phyloP scores from a whole-genome alignment of 1,140 invertebrate species.

The Arion vulgaris region DNA sequence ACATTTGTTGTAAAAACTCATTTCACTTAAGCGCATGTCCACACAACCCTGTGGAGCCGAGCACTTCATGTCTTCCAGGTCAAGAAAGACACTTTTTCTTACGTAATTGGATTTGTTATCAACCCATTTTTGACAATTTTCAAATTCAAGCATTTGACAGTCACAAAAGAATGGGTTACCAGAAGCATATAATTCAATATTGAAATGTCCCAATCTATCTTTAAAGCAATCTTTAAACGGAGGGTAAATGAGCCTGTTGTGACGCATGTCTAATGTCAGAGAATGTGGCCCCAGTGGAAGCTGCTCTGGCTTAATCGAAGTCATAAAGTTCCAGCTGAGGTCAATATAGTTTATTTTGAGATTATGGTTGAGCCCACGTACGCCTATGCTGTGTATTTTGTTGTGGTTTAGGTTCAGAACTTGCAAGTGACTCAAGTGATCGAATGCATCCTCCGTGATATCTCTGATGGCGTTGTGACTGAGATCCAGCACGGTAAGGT shows the following conservation, averaged over 20 bases:
- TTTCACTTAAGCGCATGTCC: background rate
- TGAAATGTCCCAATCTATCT: background rate
- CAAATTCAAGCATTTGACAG: conserved; percentile 41
- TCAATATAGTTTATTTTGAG: conserved; percentile 15
- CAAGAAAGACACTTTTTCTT: conserved; percentile 12
- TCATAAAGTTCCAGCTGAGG: conserved; percentile 36
- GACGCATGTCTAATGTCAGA: conserved; percentile 34
- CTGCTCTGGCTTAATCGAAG: conserved; percentile 26
- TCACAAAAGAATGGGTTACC: conserved; percentile 49
- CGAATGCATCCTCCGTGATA: conserved; percentile 30
- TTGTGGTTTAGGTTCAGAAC: conserved; percentile 39
- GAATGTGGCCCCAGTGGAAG: conserved; percentile 10
- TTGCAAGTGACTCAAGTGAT: background rate
- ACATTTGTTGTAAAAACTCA: conserved; percentile 30
- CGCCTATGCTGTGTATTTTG: conserved; percentile 4
- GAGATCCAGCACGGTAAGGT: conserved; percentile 28
- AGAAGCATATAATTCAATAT: conserved; percentile 12
- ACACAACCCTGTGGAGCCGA: background rate
- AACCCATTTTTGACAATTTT: conserved; percentile 33
- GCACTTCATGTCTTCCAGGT: conserved; percentile 35
- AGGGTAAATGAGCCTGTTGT: conserved; percentile 37
- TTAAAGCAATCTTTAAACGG: conserved; percentile 37
- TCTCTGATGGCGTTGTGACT: conserved; percentile 38
- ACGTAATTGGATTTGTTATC: background rate
- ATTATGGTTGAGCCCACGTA: background rate